These are phyloP conservation scores for Melipona beecheii DNA, from an alignment of 2,888 invertebrate species.

Conservation along the genomic window DNA sequence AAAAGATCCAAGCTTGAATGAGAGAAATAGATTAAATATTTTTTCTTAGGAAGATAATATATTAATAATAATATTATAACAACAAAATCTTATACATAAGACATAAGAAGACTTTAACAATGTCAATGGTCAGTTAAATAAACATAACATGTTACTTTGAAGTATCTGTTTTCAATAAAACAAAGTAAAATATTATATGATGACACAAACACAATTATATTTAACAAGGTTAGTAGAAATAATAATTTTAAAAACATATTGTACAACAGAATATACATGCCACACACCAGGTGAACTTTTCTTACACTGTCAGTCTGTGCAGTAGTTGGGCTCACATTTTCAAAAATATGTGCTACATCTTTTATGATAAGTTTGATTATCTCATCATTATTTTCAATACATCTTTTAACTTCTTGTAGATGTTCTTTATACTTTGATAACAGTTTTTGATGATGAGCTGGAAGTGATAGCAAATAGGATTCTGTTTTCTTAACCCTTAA, in stretches of 20 bases:
- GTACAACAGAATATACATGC: slow-evolving; percentile 63
- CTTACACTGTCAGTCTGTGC: slow-evolving; percentile 81
- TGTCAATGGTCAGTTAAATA: not conserved
- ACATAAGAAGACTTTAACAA: not conserved
- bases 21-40: slow-evolving; percentile 11
- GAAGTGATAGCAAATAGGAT: slow-evolving; percentile 90
- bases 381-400: slow-evolving; percentile 90
- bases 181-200: slow-evolving; percentile 2
- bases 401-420: slow-evolving; percentile 89
- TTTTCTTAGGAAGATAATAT: not conserved
- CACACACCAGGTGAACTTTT: slow-evolving; percentile 70
- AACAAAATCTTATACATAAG: not conserved
- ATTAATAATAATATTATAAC: not conserved
- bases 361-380: slow-evolving; percentile 90
- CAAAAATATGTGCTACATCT: slow-evolving; percentile 93
- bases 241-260: slow-evolving; percentile 10
- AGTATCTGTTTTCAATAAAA: not conserved
- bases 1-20: slow-evolving; percentile 41
- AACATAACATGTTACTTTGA: too few relatives aligned
- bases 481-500: slow-evolving; percentile 91
- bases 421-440: slow-evolving; percentile 91
- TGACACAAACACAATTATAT: not conserved
- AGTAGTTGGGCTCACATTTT: slow-evolving; percentile 87
- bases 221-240: slow-evolving; percentile 11
- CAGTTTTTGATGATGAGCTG: slow-evolving; percentile 90